Conservation (phyloP, 2,888 invertebrate genomes). For the Ceriagrion tenellum region DNA sequence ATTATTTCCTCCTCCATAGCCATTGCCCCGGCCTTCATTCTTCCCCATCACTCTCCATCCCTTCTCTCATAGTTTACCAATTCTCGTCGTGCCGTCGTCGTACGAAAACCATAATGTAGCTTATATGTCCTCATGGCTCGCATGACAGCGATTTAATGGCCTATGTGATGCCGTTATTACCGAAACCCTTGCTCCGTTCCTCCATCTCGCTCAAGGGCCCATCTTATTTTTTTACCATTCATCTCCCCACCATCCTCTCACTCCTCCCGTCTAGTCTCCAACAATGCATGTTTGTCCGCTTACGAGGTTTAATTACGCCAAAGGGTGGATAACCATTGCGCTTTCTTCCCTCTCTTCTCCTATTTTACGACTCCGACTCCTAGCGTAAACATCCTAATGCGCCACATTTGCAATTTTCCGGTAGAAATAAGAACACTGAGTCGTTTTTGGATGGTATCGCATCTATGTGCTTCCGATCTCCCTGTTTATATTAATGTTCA, state of each 20-base stretch:
- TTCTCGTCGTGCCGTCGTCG: not conserved
- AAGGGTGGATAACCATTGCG: not conserved
- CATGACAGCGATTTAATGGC: slow-evolving; percentile 32
- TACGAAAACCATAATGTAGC: slow-evolving; percentile 9
- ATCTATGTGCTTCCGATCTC: too few species aligned
- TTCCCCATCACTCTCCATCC: not conserved
- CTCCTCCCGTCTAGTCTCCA: not conserved
- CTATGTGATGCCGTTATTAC: slow-evolving; percentile 32
- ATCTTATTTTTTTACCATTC: not conserved
- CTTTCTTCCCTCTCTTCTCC: not conserved
- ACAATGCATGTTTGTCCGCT: not conserved
- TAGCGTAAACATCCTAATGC: not conserved
- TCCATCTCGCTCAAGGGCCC: not conserved
- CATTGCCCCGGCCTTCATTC: not conserved
- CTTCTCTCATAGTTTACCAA: not conserved
- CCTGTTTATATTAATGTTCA: too few species aligned
- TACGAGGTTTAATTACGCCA: not conserved
- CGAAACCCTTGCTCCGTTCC: not conserved
- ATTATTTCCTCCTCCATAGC: not conserved
- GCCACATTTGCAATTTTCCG: not conserved
- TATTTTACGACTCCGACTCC: not conserved
- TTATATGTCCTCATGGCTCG: slow-evolving; percentile 17
- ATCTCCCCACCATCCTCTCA: not conserved
- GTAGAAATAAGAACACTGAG: too few species aligned
- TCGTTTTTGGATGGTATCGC: too few species aligned